These are phyloP conservation scores for Netelia melanura DNA, from an alignment of 2,888 invertebrate species.

Conservation along the genomic window DNA sequence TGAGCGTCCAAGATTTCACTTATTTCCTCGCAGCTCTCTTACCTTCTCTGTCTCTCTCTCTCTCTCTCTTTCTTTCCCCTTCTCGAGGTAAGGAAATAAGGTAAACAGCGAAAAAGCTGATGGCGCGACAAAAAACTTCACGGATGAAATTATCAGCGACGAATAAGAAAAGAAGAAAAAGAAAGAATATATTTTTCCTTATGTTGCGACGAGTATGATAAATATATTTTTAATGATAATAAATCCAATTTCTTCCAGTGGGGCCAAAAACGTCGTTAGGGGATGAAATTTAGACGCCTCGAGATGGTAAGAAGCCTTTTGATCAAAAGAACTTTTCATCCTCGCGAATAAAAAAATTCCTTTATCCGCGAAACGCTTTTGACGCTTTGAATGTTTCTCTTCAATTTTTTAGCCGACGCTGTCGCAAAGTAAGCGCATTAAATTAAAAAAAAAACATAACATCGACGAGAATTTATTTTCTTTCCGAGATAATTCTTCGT, in stretches of 20 bases:
- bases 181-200: constrained; percentile 12
- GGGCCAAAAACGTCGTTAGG: background rate
- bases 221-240: constrained; percentile 17
- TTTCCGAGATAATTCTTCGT: no score
- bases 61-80: no score
- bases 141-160: constrained; percentile 19
- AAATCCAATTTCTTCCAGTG: constrained; percentile 19
- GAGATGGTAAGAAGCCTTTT: constrained; percentile 26
- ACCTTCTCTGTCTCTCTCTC: background rate
- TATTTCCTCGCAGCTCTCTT: constrained; percentile 55
- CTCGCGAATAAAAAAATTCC: background rate
- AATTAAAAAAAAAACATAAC: no score
- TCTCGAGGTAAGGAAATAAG: background rate
- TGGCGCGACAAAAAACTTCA: constrained; percentile 22
- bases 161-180: background rate
- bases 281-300: background rate
- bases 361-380: no score
- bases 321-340: constrained; percentile 23
- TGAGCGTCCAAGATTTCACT: constrained; percentile 68
- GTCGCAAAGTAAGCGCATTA: no score
- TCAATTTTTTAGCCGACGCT: no score
- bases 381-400: no score
- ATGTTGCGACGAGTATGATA: background rate
- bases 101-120: constrained; percentile 55
- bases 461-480: no score